A percentile compares a stretch with the other conserved stretches of the same genome.
Evolutionary conservation across 30 jellyfish, hydroid and myxozoan species (phyloP).

Genomic region (Aurelia coerulea): DNA sequence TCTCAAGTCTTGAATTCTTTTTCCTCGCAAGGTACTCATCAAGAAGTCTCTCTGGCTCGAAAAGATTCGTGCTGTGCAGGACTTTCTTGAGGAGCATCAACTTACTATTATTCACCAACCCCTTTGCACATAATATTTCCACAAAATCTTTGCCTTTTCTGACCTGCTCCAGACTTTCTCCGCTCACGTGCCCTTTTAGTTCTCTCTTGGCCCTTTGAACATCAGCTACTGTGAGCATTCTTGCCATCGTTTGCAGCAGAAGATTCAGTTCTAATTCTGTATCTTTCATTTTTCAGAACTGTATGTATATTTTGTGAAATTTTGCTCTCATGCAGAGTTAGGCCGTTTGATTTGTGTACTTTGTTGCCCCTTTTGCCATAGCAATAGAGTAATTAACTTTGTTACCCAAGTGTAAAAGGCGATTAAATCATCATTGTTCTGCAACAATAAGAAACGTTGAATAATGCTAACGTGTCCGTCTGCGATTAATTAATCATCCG

Average conservation of each 20-base stretch:
- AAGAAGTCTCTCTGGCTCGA: conserved; percentile 19
- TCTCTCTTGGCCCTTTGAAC: conserved; percentile 51
- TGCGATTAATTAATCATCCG: too few species aligned
- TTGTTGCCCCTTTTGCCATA: conserved; percentile 32
- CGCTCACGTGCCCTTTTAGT: conserved; percentile 55
- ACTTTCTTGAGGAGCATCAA: conserved; percentile 42
- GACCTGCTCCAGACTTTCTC: conserved; percentile 45
- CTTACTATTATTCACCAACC: conserved; percentile 29
- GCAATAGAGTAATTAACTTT: conserved; percentile 25
- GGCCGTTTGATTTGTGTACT: too few species aligned
- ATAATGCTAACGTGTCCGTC: too few species aligned
- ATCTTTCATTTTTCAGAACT: conserved; percentile 7
- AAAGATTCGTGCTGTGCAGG: conserved; percentile 25
- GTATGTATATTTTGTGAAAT: neutral
- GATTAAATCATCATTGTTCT: neutral
- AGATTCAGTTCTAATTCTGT: conserved; percentile 8
- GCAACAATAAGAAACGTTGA: too few species aligned
- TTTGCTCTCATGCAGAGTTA: too few species aligned
- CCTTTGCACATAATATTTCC: conserved; percentile 10
- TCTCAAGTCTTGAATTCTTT: neutral
- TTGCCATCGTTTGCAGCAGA: conserved; percentile 24
- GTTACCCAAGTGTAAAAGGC: conserved; percentile 1
- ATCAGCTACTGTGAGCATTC: conserved; percentile 35
- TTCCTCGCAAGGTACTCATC: conserved; percentile 50
- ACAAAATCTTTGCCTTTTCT: conserved; percentile 53